These are phyloP conservation scores for Byasa hedistus DNA, from an alignment of 2,888 invertebrate species.

Conservation along the genomic window DNA sequence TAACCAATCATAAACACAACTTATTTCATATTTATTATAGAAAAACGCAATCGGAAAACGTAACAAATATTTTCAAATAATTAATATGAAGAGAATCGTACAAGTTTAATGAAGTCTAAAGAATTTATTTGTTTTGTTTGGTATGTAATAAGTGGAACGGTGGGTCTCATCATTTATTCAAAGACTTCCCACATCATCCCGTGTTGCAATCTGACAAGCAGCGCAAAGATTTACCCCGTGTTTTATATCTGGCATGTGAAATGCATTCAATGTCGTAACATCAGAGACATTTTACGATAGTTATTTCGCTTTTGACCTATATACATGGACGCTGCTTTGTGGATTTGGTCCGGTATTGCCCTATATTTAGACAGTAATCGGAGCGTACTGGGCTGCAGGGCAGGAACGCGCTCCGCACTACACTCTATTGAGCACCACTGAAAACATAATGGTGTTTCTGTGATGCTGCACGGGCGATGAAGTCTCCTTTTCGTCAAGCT, in stretches of 20 bases:
- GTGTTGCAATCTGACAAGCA: conserved; percentile 39
- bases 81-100: no score
- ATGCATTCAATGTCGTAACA: conserved; percentile 49
- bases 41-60: no score
- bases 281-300: conserved; percentile 61
- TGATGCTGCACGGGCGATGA: conserved; percentile 5
- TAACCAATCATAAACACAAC: not conserved
- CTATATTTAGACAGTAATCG: conserved; percentile 66
- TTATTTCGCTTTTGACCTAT: conserved; percentile 63
- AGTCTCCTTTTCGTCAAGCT: conserved; percentile 13
- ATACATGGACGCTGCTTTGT: conserved; percentile 65
- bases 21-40: no score
- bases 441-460: conserved; percentile 27
- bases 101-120: no score
- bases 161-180: no score
- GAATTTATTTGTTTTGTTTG: no score
- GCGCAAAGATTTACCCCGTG: conserved; percentile 38
- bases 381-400: conserved; percentile 57
- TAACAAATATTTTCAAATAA: no score
- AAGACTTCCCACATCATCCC: conserved; percentile 31
- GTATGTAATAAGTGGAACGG: no score
- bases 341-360: conserved; percentile 53
- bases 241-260: conserved; percentile 42
- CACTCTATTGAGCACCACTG: conserved; percentile 32
- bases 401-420: conserved; percentile 42